A percentile compares a stretch with the other conserved stretches of the same genome.
Evolutionary conservation across 2,888 invertebrate genomes (phyloP).

Genomic region (Mechanitis messenoides): DNA sequence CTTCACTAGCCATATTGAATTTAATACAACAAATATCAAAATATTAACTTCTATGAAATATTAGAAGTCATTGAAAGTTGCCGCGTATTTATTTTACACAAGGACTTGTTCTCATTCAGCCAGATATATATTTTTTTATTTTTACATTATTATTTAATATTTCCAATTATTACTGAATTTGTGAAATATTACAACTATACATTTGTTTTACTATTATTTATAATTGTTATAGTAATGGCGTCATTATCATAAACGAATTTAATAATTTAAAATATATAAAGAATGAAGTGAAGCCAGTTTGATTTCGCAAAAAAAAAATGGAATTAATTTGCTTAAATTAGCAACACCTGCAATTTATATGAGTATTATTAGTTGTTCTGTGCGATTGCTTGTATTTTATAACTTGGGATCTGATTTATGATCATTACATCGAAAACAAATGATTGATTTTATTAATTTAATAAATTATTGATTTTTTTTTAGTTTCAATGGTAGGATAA

Average conservation of each 20-base stretch:
- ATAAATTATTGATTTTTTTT: not conserved
- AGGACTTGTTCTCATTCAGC: not conserved
- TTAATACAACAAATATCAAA: constrained; percentile 10
- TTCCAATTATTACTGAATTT: too few relatives aligned
- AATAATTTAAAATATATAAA: constrained; percentile 20
- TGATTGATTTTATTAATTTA: constrained; percentile 1
- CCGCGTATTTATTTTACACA: not conserved
- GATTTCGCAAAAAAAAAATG: constrained; percentile 23
- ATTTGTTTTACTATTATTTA: not conserved
- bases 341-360: constrained; percentile 52
- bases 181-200: too few relatives aligned
- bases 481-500: not conserved
- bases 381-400: not conserved
- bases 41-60: constrained; percentile 3
- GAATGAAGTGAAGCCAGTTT: constrained; percentile 26
- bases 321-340: constrained; percentile 55
- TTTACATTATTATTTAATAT: too few relatives aligned
- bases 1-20: constrained; percentile 62
- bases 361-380: constrained; percentile 35
- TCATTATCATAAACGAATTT: constrained; percentile 23
- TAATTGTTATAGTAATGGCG: constrained; percentile 1
- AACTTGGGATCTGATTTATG: constrained; percentile 1
- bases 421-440: not conserved
- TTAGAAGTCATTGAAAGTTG: not conserved
- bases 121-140: not conserved